Percentiles rank a stretch among this genome's conserved stretches.
Evolutionary conservation across 1,140 invertebrate species (phyloP).

Genomic region (Microplitis mediator): DNA sequence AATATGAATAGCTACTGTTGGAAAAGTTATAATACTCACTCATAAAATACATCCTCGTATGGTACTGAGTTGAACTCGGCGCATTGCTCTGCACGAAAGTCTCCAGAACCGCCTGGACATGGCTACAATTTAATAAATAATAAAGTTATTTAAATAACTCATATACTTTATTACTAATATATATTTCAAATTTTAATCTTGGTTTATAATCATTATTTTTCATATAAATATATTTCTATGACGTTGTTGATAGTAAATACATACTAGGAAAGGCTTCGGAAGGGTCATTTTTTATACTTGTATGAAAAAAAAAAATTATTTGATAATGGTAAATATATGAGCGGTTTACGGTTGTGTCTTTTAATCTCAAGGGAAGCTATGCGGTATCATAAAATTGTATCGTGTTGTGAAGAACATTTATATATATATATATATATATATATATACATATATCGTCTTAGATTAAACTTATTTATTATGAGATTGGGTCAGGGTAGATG

Average conservation of each 20-base stretch:
- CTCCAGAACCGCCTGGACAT: constrained; percentile 75
- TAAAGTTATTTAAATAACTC: constrained; percentile 10
- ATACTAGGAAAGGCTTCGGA: too few species aligned
- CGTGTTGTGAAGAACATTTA: too few species aligned
- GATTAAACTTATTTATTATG: too few species aligned
- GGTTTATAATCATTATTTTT: too few species aligned
- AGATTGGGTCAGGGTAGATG: neutral
- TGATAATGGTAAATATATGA: neutral
- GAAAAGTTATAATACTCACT: constrained; percentile 65
- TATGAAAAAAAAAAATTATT: neutral
- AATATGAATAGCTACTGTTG: constrained; percentile 5
- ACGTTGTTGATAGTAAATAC: too few species aligned
- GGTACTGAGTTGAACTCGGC: constrained; percentile 75
- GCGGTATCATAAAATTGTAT: too few species aligned
- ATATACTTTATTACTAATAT: neutral
- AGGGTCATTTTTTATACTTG: neutral
- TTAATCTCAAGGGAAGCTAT: too few species aligned
- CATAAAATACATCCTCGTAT: constrained; percentile 78
- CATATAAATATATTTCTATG: too few species aligned
- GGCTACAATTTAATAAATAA: constrained; percentile 63
- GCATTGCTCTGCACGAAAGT: constrained; percentile 89
- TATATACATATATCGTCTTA: too few species aligned
- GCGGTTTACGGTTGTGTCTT: too few species aligned
- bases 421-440: too few species aligned
- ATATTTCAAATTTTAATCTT: neutral